Conservation (phyloP, 2,113 vertebrate genomes). For the Phoenicopterus ruber region DNA sequence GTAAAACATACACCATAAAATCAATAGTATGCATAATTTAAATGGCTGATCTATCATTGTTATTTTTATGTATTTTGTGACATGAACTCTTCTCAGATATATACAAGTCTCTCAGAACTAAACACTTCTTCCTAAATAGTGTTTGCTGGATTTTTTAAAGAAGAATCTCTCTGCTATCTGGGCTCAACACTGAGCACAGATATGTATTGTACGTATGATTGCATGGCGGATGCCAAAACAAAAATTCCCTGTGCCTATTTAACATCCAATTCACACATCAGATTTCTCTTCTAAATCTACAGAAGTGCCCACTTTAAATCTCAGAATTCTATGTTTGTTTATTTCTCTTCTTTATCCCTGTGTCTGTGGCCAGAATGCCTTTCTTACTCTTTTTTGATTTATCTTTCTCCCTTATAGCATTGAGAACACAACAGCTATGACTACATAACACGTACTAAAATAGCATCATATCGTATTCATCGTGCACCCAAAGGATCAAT, state of each 20-base stretch:
- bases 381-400: background rate
- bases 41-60: background rate
- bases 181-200: background rate
- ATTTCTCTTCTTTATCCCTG: background rate
- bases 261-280: background rate
- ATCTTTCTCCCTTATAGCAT: background rate
- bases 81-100: background rate
- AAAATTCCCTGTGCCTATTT: background rate
- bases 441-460: background rate
- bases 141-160: background rate
- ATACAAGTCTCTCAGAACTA: background rate
- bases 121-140: background rate
- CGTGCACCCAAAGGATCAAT: background rate
- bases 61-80: background rate
- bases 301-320: background rate
- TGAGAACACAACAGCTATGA: background rate
- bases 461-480: background rate
- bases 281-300: background rate
- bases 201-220: background rate
- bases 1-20: background rate
- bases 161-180: background rate
- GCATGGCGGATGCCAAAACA: background rate
- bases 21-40: background rate
- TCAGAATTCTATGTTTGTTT: background rate
- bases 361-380: background rate